Evolutionary conservation across 2,888 invertebrate genomes (phyloP).

Genomic region (Ichneumon xanthorius): DNA sequence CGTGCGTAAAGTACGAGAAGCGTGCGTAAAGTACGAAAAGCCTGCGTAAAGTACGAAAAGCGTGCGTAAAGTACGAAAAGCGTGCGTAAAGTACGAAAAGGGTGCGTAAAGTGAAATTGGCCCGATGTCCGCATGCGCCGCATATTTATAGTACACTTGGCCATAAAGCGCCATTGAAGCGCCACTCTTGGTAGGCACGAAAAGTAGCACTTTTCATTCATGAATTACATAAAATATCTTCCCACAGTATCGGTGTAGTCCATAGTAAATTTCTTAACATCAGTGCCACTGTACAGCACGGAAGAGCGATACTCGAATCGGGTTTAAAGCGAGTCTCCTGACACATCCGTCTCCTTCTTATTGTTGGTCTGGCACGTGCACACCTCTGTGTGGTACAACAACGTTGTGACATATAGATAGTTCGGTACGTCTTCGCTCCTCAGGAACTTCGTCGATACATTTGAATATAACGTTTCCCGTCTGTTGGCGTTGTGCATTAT

Average conservation of each 20-base stretch:
- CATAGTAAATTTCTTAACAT: background rate
- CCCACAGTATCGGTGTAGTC: background rate
- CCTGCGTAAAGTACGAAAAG: no score
- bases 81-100: no score
- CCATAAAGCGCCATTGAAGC: no score
- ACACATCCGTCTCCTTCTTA: background rate
- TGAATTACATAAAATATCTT: background rate
- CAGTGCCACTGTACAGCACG: background rate
- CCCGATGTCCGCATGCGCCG: no score
- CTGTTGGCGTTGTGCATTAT: slow-evolving; percentile 68
- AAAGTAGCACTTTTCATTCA: no score
- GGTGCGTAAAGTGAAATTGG: no score
- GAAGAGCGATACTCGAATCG: background rate
- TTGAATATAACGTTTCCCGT: slow-evolving; percentile 60
- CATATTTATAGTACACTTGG: no score
- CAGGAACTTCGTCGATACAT: slow-evolving; percentile 55
- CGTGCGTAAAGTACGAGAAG: no score
- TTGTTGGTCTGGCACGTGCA: background rate
- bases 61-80: no score
- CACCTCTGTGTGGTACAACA: background rate
- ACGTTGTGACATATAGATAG: background rate
- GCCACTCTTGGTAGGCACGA: no score
- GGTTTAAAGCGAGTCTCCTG: background rate
- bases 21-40: no score
- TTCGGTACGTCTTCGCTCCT: slow-evolving; percentile 4